Evolutionary conservation across 1,140 invertebrate genomes (phyloP).

Genomic region (Heliconius nattereri): DNA sequence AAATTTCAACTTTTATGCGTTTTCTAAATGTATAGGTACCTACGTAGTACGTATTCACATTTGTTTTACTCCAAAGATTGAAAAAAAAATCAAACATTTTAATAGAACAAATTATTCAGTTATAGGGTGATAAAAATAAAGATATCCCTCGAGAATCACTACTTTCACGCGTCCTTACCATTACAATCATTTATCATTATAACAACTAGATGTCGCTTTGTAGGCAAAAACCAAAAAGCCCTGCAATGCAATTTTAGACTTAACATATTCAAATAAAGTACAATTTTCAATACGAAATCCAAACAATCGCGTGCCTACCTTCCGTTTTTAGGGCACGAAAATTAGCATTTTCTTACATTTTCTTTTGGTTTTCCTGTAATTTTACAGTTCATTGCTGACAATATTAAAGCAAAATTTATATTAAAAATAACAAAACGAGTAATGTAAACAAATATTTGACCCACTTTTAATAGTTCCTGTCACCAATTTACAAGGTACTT

Average conservation of each 20-base stretch:
- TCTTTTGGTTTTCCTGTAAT: slow-evolving; percentile 50
- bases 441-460: slow-evolving; percentile 41
- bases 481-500: slow-evolving; percentile 1
- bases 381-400: slow-evolving; percentile 45
- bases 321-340: slow-evolving; percentile 49
- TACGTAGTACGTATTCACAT: no score
- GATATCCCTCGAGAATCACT: slow-evolving; percentile 35
- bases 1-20: no score
- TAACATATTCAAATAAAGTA: not conserved
- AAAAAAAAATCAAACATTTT: slow-evolving; percentile 8
- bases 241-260: slow-evolving; percentile 26
- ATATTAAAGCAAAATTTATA: slow-evolving; percentile 27
- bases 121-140: slow-evolving; percentile 28
- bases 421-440: slow-evolving; percentile 32
- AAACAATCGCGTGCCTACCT: slow-evolving; percentile 51
- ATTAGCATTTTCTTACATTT: slow-evolving; percentile 56
- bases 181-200: slow-evolving; percentile 56
- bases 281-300: not conserved
- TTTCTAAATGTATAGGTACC: no score
- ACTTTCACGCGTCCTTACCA: slow-evolving; percentile 35
- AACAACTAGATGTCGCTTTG: slow-evolving; percentile 54
- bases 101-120: slow-evolving; percentile 18
- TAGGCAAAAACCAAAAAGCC: slow-evolving; percentile 39
- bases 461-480: slow-evolving; percentile 1
- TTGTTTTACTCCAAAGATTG: not conserved